Conservation (phyloP, 2,888 invertebrate genomes). For the Leucoptera coffeella region DNA sequence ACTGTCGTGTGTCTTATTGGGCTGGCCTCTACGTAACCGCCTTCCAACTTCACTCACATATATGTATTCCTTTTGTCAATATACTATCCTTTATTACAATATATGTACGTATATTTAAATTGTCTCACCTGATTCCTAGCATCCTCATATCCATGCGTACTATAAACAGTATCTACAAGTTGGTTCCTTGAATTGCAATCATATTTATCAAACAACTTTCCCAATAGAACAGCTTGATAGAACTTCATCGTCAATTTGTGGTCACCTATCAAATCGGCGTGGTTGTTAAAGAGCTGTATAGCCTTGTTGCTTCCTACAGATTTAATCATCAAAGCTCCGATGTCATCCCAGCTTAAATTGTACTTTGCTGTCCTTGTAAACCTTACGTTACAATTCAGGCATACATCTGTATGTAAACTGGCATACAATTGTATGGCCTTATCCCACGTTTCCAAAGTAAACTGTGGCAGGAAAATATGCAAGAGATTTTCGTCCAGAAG, state of each 20-base stretch:
- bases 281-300: slow-evolving; percentile 47
- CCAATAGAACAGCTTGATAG: slow-evolving; percentile 51
- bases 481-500: slow-evolving; percentile 52
- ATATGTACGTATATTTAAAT: slow-evolving; percentile 1
- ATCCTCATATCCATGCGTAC: slow-evolving; percentile 27
- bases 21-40: too few species aligned
- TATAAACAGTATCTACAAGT: slow-evolving; percentile 32
- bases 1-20: too few species aligned
- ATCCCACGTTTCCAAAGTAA: slow-evolving; percentile 57
- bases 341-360: slow-evolving; percentile 54
- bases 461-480: slow-evolving; percentile 43
- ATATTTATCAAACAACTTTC: slow-evolving; percentile 31
- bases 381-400: slow-evolving; percentile 55
- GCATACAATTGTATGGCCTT: slow-evolving; percentile 46
- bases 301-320: slow-evolving; percentile 55
- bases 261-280: slow-evolving; percentile 47
- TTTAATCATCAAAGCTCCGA: slow-evolving; percentile 54
- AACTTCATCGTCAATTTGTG: slow-evolving; percentile 57
- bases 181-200: slow-evolving; percentile 21
- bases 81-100: too few species aligned
- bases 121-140: slow-evolving; percentile 25
- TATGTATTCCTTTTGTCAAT: too few species aligned
- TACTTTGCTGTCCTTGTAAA: slow-evolving; percentile 34
- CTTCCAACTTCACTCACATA: too few species aligned
- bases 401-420: slow-evolving; percentile 49